Base-by-base conservation (phyloP, 2,797 vertebrate genomes). In the Danio jaintianensis region DNA sequence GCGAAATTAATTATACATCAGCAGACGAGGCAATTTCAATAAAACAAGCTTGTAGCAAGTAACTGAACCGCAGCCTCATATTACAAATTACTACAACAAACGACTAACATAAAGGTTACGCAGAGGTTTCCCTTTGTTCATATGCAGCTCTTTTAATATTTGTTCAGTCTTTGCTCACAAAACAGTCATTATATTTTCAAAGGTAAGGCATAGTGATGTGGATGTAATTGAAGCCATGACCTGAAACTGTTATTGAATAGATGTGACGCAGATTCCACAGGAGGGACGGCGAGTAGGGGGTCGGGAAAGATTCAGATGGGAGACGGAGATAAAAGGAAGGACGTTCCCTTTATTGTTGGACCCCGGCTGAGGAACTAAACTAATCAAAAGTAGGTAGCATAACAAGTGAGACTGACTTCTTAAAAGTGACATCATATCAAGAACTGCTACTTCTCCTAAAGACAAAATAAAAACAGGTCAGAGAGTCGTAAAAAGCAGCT, bases 261-360 rank as follows among this genome's bases (percentile, higher is more conserved):
- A 66, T 83, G 84, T 59, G 85, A 75, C 67, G 83, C 80, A 86
- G 84, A 87, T 83, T 58, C 64, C 86, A 75, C 86, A 90, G 85
- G 84, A 85, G 80, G 68, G 86, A 85, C 81, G 80, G 85, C 62
- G 53, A 83, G 81, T 66, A 63, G 15, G 56, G 85, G 45, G 59
- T 63, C 20, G 7, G 56, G 42, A 55, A 50, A 70, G 72, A 82
- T 73, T 68, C 38, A 76, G 20, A 59, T 69, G 59, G 50, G 16
- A 53, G 61, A 86, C 80, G 45, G 59, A 82, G 89, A 90, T 89
- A 87, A 85, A 86, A 81, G 77, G 86, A 87, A 88, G 80, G 73
- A 86, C 77, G 75, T 86, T 87, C 16, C 48, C 82, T 82, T 76
- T 82, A 43, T 42, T 73, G 38, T 53, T n/a, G 40, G 22, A 77